A percentile compares a stretch with the other conserved stretches of the same genome.
Evolutionary conservation across 2,113 vertebrate species (phyloP).

Genomic region (Alexandromys fortis): DNA sequence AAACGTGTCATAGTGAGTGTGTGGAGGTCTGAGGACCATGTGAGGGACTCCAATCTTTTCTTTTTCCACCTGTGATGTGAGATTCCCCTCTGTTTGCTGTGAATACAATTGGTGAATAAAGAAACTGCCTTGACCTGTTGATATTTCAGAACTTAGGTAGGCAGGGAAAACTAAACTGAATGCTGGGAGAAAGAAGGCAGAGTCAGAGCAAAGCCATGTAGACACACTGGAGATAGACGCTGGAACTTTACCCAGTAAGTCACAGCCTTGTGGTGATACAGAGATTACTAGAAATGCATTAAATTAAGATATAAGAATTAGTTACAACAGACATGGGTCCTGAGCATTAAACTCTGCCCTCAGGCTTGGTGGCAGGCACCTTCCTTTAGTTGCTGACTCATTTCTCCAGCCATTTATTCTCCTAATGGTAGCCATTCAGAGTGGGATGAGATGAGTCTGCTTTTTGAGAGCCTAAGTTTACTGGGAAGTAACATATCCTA

Average conservation of each 20-base stretch:
- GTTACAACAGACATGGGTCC: background rate
- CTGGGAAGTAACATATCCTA: background rate
- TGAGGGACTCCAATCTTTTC: background rate
- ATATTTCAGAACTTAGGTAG: no score
- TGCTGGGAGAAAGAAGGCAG: no score
- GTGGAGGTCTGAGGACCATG: background rate
- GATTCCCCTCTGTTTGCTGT: no score
- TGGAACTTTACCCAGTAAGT: no score
- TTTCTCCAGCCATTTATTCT: background rate
- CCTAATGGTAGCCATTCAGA: background rate
- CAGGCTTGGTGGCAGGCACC: background rate
- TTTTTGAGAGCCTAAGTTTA: slow-evolving; percentile 53
- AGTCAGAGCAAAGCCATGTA: no score
- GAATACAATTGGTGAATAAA: no score
- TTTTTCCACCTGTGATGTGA: background rate
- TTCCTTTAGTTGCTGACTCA: background rate
- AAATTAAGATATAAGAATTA: no score
- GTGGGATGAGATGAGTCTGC: background rate
- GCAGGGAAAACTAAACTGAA: no score
- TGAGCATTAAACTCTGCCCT: background rate
- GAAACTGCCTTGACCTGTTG: no score
- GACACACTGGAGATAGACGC: no score
- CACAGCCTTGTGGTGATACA: no score
- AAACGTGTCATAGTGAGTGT: background rate
- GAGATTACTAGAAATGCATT: no score